Evolutionary conservation across 2,113 vertebrate genomes (phyloP), one percentile per base, ranked within the genome.

Genomic region (Mesoclemmys tuberculata): DNA sequence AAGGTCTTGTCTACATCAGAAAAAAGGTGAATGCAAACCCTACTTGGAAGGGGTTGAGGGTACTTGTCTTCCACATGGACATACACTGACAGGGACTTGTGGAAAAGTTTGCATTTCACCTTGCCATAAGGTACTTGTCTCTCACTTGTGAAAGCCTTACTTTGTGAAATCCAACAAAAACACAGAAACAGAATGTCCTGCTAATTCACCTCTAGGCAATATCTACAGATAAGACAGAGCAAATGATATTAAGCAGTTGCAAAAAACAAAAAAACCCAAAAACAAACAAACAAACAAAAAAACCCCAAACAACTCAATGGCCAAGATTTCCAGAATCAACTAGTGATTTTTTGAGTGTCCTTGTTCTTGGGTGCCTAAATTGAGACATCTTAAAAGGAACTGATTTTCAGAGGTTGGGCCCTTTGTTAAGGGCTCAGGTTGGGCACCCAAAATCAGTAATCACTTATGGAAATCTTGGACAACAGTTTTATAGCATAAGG

Each of bases 1-100:
- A 84, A 94, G 5, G 19, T 87, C 44, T 80, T 90, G 77, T 14
- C 8, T 91, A 92, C 92, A 88, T 26, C 85, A 84, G 92, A 80
- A 41, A 55, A 85, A 87, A 71, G 19, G 3, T 1, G 14, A 81
- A 95, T 91, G 13, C 1, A 82, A 14, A 61, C 10, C 19, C 44
- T 74, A 35, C 46, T 93, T 55, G 10, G 80, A 80, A 88, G 44
- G 92, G 2, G 48, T 58, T 90, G 9, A 74, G 82, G 80, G 94
- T 31, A 52, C 26, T 2, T 89, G 24, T 13, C 12, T 83, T 87
- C 64, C 9, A 22, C 64, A 71, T 22, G 8, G 64, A 71, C 64
- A 38, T 21, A 2, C 46, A 48, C 64, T 75, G 24, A 78, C 12
- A 78, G n/a, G 16, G 6, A 29, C 41, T 84, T 81, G 18, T 83